A percentile compares a stretch with the other conserved stretches of the same genome.
These are phyloP conservation scores for Aratinga solstitialis DNA, from an alignment of 2,797 vertebrate species.

Conservation along the genomic window DNA sequence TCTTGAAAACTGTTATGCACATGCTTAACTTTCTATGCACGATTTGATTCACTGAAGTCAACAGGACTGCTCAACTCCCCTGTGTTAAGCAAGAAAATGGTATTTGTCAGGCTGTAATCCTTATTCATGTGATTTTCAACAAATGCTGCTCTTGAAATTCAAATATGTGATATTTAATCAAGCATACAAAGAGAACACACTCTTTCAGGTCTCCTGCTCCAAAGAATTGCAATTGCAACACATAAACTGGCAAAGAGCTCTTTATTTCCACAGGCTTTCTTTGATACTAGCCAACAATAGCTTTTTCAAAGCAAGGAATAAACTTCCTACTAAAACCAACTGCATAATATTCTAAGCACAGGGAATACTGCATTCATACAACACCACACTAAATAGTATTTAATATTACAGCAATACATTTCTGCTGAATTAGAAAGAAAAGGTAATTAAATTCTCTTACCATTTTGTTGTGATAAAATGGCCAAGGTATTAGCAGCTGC, in stretches of 20 bases:
- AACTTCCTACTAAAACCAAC: not conserved
- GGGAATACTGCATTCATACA: not conserved
- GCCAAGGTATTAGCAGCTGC: constrained; percentile 87
- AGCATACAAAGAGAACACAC: not conserved
- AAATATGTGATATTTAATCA: constrained; percentile 5
- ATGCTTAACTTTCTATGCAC: not conserved
- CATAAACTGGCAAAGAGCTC: not conserved
- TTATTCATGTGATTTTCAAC: not conserved
- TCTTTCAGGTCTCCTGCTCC: not conserved
- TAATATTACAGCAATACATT: not conserved
- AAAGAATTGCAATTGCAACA: constrained; percentile 1
- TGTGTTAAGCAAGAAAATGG: not conserved
- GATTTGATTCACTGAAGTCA: not conserved
- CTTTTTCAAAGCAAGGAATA: not conserved
- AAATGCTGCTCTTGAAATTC: not conserved
- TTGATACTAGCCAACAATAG: not conserved
- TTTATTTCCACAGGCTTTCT: not conserved
- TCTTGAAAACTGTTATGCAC: not conserved
- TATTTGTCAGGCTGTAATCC: not conserved
- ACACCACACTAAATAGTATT: not conserved
- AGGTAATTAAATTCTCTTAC: constrained; percentile 73
- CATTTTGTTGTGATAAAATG: constrained; percentile 83
- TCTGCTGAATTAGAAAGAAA: not conserved
- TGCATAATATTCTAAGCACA: not conserved
- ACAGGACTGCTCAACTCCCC: not conserved